Evolutionary conservation across 1,140 invertebrate species (phyloP), one percentile per base, ranked within the genome.

Genomic region (Neelides sp.): DNA sequence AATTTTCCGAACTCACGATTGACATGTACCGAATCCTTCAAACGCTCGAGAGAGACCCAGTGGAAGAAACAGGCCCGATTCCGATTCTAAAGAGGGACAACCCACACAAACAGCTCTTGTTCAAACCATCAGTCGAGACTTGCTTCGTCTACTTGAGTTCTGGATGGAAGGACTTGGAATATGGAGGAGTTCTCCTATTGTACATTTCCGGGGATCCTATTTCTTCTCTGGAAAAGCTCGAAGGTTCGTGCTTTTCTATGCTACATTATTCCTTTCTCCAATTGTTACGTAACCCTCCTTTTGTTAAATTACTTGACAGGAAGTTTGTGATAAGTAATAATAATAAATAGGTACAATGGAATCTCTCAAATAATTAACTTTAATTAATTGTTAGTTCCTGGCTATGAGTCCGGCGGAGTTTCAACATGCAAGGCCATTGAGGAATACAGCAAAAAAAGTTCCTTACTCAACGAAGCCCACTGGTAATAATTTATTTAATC

Each of bases 21-120:
- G 93, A 98, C 69, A 98, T 97, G 92, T 98, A 91, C 66, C 75
- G 91, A 58, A 95, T 98, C 81, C 74, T 96, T 35, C 92, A 96
- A 71, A 92, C 87, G 1, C 68, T 96, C 40, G 92, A 96, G 68
- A 71, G 89, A 54, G 91, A 96, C 65, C 87, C 86, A 7, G 20
- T 39, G 10, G 7, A 19, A 24, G 3, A 5, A 45, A 27, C 23
- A 8, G 8, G 13, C n/a, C 42, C 20, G 19, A 41, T 20, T n/a
- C 47, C 36, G 10, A 17, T 15, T 24, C 27, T 46, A 15, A 78
- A 82, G 64, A 71, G 85, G 63, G 87, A 93, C 66, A 96, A 96
- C 75, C 92, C 92, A 13, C 91, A 96, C 74, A 96, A 96, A 71
- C 95, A 95, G 71, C 74, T 96, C 56, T 74, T 97, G 54, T 96